Evolutionary conservation across 2,797 vertebrate genomes (phyloP), one percentile per base, ranked within the genome.

Genomic region (Galago senegalensis): DNA sequence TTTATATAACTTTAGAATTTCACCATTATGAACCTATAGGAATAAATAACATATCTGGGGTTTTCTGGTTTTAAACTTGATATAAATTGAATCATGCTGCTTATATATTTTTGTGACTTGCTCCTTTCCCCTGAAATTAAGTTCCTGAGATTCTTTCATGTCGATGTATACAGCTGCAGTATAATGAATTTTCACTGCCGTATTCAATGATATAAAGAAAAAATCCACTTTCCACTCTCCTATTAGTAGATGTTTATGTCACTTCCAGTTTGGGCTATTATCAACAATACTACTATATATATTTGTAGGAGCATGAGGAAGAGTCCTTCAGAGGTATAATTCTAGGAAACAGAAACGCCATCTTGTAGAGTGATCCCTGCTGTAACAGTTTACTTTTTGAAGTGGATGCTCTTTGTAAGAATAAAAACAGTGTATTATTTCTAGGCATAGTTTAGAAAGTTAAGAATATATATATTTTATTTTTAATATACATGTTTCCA

Each of bases 381-480:
- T 72, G 0, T 75, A 92, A 69, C 43, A 95, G 90, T 79, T 92
- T 96, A 67, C 73, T 9, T 86, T 96, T 97, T 92, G 86, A 96
- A 96, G 85, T 92, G 65, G 67, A 34, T 70, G 65, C 56, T 94
- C 72, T 97, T 85, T 93, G 88, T 81, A 91, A 88, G 67, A 95
- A 87, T 56, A 5, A 43, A 87, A 37, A 87, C 58, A 83, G 46
- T 69, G 10, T 73, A 89, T 96, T 94, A 87, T 89, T 95, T 96
- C 67, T 76, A 65, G 93, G 82, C 73, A 40, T 89, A 93, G 82
- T 93, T 95, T 56, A 73, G 40, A 96, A 95, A 58, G 65, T 70
- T 90, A 94, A 14, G 4, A 93, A 96, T 46, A 37, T n/a, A 34
- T 91, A 67, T 79, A 31, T 89, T 77, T 46, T 67, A 16, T 34